A percentile compares a stretch with the other conserved stretches of the same genome.
Conservation (phyloP, 64 coral and sea anemone genomes). For the Actinia tenebrosa region DNA sequence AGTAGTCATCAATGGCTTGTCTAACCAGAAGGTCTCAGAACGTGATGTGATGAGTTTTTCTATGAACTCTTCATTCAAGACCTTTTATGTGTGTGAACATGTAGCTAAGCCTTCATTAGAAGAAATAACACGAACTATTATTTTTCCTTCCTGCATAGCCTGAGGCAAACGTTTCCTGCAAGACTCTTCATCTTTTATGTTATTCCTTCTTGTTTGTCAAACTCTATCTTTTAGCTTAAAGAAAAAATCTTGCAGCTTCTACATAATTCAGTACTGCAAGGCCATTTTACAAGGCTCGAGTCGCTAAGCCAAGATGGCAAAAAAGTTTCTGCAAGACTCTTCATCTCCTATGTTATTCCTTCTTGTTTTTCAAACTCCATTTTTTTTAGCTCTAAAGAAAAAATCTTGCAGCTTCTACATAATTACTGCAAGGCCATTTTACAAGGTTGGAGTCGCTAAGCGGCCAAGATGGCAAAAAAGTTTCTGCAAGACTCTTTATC, state of each 20-base stretch:
- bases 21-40: not conserved
- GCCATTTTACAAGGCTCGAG: not conserved
- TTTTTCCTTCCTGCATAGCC: too few relatives aligned
- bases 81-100: too few relatives aligned
- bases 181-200: too few relatives aligned
- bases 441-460: not conserved
- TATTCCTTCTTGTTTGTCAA: not conserved
- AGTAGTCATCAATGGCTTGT: not conserved
- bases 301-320: not conserved
- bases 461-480: not conserved
- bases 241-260: conserved; percentile 8
- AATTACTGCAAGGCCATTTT: not conserved
- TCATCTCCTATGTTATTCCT: too few relatives aligned
- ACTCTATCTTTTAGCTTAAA: not conserved
- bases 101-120: not conserved
- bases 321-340: too few relatives aligned
- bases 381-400: not conserved
- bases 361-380: too few relatives aligned
- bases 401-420: not conserved
- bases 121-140: not conserved
- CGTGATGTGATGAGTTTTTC: not conserved
- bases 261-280: conserved; percentile 2
- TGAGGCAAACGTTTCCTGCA: too few relatives aligned
- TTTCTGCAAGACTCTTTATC: too few relatives aligned
- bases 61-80: not conserved